A percentile compares a stretch with the other conserved stretches of the same genome.
Conservation (phyloP, 1,140 invertebrate genomes). For the Sarcophaga bullata region DNA sequence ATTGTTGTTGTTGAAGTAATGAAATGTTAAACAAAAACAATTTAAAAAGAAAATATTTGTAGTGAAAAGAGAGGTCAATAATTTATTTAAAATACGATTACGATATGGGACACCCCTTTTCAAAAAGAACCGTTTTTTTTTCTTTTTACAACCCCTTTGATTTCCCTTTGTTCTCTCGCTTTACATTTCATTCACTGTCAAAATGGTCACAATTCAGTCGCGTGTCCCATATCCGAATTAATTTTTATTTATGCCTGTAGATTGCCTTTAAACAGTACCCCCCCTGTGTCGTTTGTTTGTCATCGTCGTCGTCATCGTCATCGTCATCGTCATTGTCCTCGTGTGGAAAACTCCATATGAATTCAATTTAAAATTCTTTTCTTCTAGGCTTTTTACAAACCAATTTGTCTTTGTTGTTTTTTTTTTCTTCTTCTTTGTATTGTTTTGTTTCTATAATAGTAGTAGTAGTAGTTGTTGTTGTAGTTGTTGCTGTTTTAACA, state of each 20-base stretch:
- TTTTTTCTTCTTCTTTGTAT: background rate
- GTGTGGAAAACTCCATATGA: background rate
- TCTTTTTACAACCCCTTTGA: too few species aligned
- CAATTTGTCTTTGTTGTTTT: conserved; percentile 15
- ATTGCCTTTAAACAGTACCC: background rate
- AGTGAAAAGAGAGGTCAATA: background rate
- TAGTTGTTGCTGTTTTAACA: background rate
- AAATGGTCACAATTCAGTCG: conserved; percentile 33
- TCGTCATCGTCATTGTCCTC: too few species aligned
- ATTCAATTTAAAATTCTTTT: background rate
- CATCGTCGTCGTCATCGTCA: too few species aligned
- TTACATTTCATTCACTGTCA: background rate
- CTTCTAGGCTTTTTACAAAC: background rate
- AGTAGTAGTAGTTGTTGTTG: background rate
- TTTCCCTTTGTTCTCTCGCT: too few species aligned
- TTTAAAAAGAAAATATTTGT: too few species aligned
- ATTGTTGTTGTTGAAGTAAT: background rate
- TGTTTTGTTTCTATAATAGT: background rate
- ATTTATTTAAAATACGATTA: conserved; percentile 18
- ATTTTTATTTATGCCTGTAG: conserved; percentile 24
- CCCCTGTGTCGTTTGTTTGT: background rate
- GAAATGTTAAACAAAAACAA: background rate
- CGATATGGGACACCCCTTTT: conserved; percentile 8
- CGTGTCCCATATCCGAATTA: conserved; percentile 41
- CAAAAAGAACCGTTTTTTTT: too few species aligned